Conservation (phyloP, 1,140 invertebrate species). For the Batillaria attramentaria region DNA sequence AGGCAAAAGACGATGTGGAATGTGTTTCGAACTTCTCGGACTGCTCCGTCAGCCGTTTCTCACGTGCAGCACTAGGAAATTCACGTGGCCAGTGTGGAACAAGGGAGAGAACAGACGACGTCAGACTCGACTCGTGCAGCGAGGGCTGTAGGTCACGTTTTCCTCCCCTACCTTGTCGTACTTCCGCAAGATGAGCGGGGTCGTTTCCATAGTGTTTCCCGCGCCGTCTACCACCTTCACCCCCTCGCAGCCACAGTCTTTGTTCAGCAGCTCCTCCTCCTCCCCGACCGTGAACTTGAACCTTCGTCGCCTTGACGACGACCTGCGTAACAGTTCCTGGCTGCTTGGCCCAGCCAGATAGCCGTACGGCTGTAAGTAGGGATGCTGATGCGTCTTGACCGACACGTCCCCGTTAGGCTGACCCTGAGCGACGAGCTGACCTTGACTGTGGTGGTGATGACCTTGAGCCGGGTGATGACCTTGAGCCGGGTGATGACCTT, state of each 20-base stretch:
- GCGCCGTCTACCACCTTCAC: not conserved
- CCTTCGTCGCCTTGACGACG: slow-evolving; percentile 42
- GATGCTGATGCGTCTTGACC: not conserved
- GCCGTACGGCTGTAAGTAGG: slow-evolving; percentile 41
- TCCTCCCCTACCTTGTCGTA: slow-evolving; percentile 30
- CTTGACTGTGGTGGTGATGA: slow-evolving; percentile 15
- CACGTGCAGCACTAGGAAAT: not conserved
- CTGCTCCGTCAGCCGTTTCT: not conserved
- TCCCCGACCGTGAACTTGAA: slow-evolving; percentile 40
- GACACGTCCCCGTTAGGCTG: slow-evolving; percentile 3
- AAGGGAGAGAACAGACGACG: not conserved
- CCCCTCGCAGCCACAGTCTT: not conserved
- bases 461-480: slow-evolving; percentile 1
- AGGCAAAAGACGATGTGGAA: too few relatives aligned
- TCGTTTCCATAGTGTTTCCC: slow-evolving; percentile 21
- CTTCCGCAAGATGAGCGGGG: slow-evolving; percentile 31
- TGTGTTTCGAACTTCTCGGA: too few relatives aligned
- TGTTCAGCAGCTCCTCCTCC: slow-evolving; percentile 16
- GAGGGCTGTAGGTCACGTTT: not conserved
- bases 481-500: not conserved
- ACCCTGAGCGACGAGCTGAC: not conserved
- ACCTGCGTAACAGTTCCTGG: slow-evolving; percentile 44
- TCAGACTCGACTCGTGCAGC: slow-evolving; percentile 27
- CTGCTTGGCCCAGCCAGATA: slow-evolving; percentile 42
- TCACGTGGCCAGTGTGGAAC: not conserved